Evolutionary conservation across 2,797 vertebrate genomes (phyloP).

Genomic region (Acipenser ruthenus): DNA sequence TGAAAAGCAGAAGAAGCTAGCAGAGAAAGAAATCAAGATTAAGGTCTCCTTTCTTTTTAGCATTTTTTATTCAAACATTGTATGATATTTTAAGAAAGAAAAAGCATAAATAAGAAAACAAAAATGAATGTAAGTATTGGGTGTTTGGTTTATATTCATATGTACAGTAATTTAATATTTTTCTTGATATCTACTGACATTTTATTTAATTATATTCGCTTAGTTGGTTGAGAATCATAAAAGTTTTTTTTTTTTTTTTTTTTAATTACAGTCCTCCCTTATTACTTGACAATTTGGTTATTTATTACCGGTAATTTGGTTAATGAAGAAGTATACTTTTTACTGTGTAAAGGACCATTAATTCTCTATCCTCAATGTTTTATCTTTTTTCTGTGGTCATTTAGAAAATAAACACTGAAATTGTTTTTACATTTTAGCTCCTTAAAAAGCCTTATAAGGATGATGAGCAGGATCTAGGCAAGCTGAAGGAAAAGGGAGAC

Average conservation of each 20-base stretch:
- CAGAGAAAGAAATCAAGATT: slow-evolving; percentile 87
- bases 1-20: slow-evolving; percentile 82
- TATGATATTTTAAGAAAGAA: too few species aligned
- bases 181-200: too few species aligned
- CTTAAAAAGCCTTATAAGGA: slow-evolving; percentile 91
- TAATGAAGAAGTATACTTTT: too few species aligned
- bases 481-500: slow-evolving; percentile 77
- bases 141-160: too few species aligned
- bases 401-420: background rate
- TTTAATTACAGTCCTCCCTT: too few species aligned
- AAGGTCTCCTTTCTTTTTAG: slow-evolving; percentile 59
- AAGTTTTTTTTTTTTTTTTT: background rate
- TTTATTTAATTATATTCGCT: too few species aligned
- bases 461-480: slow-evolving; percentile 74
- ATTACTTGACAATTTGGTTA: too few species aligned
- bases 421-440: slow-evolving; percentile 57
- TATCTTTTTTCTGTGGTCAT: background rate
- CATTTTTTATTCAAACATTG: background rate
- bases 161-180: too few species aligned
- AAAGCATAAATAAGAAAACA: too few species aligned
- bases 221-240: background rate
- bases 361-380: background rate
- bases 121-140: too few species aligned
- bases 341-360: too few species aligned
- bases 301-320: too few species aligned